A percentile compares a stretch with the other conserved stretches of the same genome.
Conservation (phyloP, 2,113 vertebrate genomes). For the Porphyrio hochstetteri region DNA sequence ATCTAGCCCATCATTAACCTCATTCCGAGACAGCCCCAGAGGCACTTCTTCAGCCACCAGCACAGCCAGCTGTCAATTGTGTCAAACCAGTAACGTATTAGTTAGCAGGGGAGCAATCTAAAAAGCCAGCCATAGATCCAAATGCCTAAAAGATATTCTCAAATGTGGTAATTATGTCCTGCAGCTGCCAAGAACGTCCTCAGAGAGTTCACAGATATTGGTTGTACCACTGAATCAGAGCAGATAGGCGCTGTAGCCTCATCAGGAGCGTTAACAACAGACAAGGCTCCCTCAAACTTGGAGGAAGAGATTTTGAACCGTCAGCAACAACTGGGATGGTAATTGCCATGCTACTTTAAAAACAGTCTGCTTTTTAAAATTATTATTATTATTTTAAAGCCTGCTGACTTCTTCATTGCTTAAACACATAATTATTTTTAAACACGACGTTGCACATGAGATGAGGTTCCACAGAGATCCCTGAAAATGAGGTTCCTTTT, state of each 20-base stretch:
- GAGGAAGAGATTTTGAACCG: neutral
- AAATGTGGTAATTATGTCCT: conserved; percentile 79
- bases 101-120: conserved; percentile 78
- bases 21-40: conserved; percentile 74
- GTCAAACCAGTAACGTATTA: conserved; percentile 72
- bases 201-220: conserved; percentile 66
- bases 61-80: conserved; percentile 77
- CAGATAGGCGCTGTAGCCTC: conserved; percentile 34
- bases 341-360: neutral
- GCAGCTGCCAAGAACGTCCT: conserved; percentile 75
- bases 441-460: neutral
- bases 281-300: conserved; percentile 49
- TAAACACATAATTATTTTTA: neutral
- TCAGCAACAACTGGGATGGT: neutral
- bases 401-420: neutral
- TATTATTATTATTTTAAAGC: neutral
- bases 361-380: neutral
- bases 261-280: conserved; percentile 12
- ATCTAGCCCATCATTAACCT: conserved; percentile 77
- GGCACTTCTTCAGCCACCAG: conserved; percentile 74
- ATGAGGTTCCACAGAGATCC: neutral
- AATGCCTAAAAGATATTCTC: conserved; percentile 79
- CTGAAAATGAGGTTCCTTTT: neutral
- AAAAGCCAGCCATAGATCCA: conserved; percentile 74
- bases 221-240: conserved; percentile 60